Evolutionary conservation across 2,797 vertebrate species (phyloP).

Genomic region (Ctenochaetus hawaiiensis): DNA sequence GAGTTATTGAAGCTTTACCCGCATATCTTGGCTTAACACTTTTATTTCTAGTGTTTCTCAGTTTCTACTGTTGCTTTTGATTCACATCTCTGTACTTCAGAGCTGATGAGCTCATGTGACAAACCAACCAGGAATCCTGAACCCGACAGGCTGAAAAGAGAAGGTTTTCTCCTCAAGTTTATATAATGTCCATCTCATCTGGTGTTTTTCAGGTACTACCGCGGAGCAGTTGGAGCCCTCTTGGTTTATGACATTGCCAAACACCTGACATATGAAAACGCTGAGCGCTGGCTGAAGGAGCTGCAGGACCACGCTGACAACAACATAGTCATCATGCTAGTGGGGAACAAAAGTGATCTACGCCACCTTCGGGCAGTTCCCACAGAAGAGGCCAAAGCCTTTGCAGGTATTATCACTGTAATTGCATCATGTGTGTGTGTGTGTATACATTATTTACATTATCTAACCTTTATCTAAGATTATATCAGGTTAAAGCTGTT

Average conservation of each 20-base stretch:
- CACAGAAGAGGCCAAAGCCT: conserved; percentile 96
- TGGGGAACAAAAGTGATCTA: conserved; percentile 98
- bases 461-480: background rate
- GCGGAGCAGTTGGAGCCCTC: conserved; percentile 94
- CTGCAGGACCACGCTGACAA: conserved; percentile 96
- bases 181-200: background rate
- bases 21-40: no score
- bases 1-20: no score
- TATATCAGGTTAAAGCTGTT: conserved; percentile 18
- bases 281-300: conserved; percentile 98
- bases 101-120: conserved; percentile 1
- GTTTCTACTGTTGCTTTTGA: background rate
- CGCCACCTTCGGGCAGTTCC: conserved; percentile 97
- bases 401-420: conserved; percentile 88
- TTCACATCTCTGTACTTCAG: background rate
- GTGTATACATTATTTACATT: background rate
- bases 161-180: background rate
- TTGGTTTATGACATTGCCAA: conserved; percentile 98
- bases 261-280: conserved; percentile 97
- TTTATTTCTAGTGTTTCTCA: background rate
- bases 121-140: conserved; percentile 11
- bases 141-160: conserved; percentile 10
- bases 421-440: no score
- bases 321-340: conserved; percentile 99
- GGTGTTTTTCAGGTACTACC: conserved; percentile 89